Evolutionary conservation across 2,888 invertebrate species (phyloP).

Genomic region (Biston betularia): DNA sequence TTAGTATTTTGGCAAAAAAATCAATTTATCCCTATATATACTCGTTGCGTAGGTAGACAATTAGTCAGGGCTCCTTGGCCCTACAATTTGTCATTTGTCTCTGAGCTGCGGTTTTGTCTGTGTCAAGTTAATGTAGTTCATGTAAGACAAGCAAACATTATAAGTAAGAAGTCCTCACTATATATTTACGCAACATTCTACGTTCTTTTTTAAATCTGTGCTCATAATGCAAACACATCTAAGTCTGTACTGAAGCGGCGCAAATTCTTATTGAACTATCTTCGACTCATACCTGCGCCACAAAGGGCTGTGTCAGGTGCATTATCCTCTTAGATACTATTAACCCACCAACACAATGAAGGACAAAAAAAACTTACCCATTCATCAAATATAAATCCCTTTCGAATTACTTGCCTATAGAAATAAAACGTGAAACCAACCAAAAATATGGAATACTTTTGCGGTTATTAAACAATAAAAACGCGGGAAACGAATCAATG

Average conservation of each 20-base stretch:
- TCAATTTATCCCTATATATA: too few relatives aligned
- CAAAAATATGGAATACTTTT: conserved; percentile 67
- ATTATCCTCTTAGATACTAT: conserved; percentile 74
- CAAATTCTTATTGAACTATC: conserved; percentile 44
- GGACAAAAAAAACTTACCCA: conserved; percentile 66
- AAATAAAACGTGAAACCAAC: conserved; percentile 61
- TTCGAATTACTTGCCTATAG: conserved; percentile 64
- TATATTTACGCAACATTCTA: too few relatives aligned
- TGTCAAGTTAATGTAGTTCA: too few relatives aligned
- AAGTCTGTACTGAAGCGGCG: conserved; percentile 55
- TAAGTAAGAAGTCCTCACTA: too few relatives aligned
- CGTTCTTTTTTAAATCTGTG: not conserved
- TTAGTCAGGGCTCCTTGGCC: too few relatives aligned
- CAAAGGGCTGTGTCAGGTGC: conserved; percentile 78
- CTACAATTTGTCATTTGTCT: too few relatives aligned
- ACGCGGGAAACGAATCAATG: conserved; percentile 55
- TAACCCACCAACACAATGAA: conserved; percentile 72
- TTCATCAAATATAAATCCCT: conserved; percentile 77
- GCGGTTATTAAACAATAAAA: conserved; percentile 74
- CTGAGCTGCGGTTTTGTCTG: too few relatives aligned
- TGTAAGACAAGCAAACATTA: too few relatives aligned
- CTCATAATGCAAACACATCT: conserved; percentile 69
- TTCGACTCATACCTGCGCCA: conserved; percentile 64
- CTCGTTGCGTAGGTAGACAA: too few relatives aligned
- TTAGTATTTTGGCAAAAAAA: too few relatives aligned